Conservation (phyloP, 2,113 vertebrate genomes). For the Haemorhous mexicanus region DNA sequence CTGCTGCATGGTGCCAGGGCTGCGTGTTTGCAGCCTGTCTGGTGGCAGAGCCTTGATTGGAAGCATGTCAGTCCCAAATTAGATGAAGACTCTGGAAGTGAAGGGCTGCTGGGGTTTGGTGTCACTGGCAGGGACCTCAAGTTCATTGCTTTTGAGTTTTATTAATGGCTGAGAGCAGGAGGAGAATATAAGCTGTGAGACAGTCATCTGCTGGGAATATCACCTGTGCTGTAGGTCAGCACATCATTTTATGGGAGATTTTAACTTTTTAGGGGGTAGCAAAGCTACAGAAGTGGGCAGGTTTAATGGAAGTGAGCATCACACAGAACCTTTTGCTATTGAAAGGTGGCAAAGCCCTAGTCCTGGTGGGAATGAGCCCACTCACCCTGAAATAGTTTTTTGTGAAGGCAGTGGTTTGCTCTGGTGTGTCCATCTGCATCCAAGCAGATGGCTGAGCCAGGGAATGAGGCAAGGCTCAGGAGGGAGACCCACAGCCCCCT, state of each 20-base stretch:
- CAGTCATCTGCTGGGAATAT: neutral
- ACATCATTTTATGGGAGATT: neutral
- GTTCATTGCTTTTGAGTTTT: neutral
- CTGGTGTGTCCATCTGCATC: neutral
- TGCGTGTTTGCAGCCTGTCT: neutral
- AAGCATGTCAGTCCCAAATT: neutral
- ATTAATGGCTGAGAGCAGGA: neutral
- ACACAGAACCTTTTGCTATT: neutral
- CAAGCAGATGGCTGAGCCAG: neutral
- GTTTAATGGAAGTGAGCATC: neutral
- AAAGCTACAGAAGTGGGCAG: neutral
- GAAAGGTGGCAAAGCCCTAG: neutral
- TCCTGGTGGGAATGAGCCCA: fast-evolving
- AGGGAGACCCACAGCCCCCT: neutral
- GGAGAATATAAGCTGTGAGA: neutral
- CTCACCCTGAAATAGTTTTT: neutral
- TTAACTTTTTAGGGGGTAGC: neutral
- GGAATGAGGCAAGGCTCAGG: neutral
- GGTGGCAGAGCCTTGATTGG: neutral
- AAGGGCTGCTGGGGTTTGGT: neutral
- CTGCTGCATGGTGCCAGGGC: neutral
- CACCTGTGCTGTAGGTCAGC: neutral
- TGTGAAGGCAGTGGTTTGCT: neutral
- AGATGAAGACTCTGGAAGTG: neutral
- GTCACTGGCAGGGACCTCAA: neutral